A percentile compares a stretch with the other conserved stretches of the same genome.
Conservation (phyloP, 1,140 invertebrate species). For the Bicyclus anynana region DNA sequence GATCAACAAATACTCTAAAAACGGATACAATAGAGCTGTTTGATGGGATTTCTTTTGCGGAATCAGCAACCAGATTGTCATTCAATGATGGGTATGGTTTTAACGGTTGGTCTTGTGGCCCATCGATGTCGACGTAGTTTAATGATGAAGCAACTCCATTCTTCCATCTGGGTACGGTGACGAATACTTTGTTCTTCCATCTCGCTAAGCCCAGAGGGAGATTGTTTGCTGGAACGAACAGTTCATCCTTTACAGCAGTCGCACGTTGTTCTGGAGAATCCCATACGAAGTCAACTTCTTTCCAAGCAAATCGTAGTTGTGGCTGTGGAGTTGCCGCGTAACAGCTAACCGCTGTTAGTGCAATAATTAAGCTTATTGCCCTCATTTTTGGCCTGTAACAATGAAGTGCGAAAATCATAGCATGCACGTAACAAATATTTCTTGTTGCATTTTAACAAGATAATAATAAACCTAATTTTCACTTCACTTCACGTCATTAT, state of each 20-base stretch:
- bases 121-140: slow-evolving; percentile 81
- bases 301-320: slow-evolving; percentile 83
- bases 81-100: slow-evolving; percentile 84
- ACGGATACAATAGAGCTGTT: slow-evolving; percentile 81
- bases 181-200: slow-evolving; percentile 87
- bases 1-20: slow-evolving; percentile 81
- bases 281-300: slow-evolving; percentile 83
- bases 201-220: slow-evolving; percentile 84
- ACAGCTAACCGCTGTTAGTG: slow-evolving; percentile 41
- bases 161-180: slow-evolving; percentile 88
- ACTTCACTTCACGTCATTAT: neutral
- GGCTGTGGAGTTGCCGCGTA: slow-evolving; percentile 81
- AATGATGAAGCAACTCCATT: slow-evolving; percentile 84
- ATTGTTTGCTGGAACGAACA: slow-evolving; percentile 84
- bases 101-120: slow-evolving; percentile 79
- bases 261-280: slow-evolving; percentile 79
- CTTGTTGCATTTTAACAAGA: neutral
- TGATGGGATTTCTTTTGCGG: slow-evolving; percentile 61
- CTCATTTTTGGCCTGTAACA: slow-evolving; percentile 60
- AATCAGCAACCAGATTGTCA: slow-evolving; percentile 79
- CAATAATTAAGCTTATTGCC: slow-evolving; percentile 42
- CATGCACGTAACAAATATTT: slow-evolving; percentile 2
- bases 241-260: slow-evolving; percentile 79
- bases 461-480: slow-evolving; percentile 8
- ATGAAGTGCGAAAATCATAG: slow-evolving; percentile 8